Conservation (phyloP, 2,888 invertebrate genomes). For the Tanypteryx hageni region DNA sequence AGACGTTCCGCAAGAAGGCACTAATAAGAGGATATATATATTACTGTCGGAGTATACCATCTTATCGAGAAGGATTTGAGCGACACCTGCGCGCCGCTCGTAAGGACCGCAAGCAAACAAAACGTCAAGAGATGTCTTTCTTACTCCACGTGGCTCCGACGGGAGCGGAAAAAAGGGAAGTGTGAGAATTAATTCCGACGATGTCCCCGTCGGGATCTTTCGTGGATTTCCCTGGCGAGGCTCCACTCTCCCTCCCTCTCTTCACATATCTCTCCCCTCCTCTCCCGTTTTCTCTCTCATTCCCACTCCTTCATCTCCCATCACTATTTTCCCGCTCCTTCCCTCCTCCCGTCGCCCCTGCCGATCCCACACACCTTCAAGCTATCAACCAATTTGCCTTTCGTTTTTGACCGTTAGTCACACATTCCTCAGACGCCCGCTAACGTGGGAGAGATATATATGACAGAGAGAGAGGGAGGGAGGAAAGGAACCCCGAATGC, state of each 20-base stretch:
- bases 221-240: background rate
- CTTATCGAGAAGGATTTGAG: no score
- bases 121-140: background rate
- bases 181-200: background rate
- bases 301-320: background rate
- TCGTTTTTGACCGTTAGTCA: slow-evolving; percentile 28
- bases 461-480: background rate
- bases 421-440: slow-evolving; percentile 13
- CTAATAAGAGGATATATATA: no score
- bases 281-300: background rate
- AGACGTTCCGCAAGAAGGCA: no score
- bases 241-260: background rate
- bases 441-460: slow-evolving; percentile 19
- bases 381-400: slow-evolving; percentile 30
- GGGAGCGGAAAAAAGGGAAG: background rate
- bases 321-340: no score
- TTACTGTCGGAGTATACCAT: no score
- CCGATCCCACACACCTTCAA: background rate
- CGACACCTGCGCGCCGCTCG: background rate
- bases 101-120: background rate
- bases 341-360: no score
- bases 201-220: background rate
- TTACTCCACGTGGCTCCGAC: background rate
- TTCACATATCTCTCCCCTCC: background rate
- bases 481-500: background rate